These are phyloP conservation scores for Thereva nobilitata DNA, from an alignment of 2,888 invertebrate species.

Conservation along the genomic window DNA sequence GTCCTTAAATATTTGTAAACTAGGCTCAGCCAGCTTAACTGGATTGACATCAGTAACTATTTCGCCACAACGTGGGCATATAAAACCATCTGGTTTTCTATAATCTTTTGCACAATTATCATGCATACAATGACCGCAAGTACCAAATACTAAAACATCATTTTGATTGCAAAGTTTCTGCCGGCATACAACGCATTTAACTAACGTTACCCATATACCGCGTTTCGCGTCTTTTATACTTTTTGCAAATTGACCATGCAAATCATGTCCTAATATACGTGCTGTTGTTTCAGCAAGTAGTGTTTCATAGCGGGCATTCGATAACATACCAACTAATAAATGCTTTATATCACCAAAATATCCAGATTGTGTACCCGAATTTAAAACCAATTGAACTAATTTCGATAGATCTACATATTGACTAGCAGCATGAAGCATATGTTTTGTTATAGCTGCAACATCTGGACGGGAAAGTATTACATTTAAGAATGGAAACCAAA, in stretches of 20 bases:
- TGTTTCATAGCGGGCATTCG: slow-evolving; percentile 76
- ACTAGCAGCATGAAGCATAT: slow-evolving; percentile 62
- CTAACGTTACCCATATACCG: slow-evolving; percentile 55
- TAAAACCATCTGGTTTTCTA: slow-evolving; percentile 32
- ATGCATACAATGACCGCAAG: slow-evolving; percentile 56
- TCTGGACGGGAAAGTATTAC: slow-evolving; percentile 56
- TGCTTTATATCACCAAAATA: slow-evolving; percentile 68
- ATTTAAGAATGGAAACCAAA: slow-evolving; percentile 61
- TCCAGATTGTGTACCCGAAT: slow-evolving; percentile 58
- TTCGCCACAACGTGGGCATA: slow-evolving; percentile 53
- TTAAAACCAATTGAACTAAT: slow-evolving; percentile 64
- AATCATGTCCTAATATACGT: slow-evolving; percentile 66
- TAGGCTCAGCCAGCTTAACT: slow-evolving; percentile 50
- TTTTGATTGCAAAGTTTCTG: slow-evolving; percentile 53
- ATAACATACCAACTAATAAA: slow-evolving; percentile 69
- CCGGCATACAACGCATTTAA: slow-evolving; percentile 54
- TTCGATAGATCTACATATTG: slow-evolving; percentile 63
- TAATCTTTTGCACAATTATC: slow-evolving; percentile 47
- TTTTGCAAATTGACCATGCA: slow-evolving; percentile 61
- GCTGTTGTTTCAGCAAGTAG: slow-evolving; percentile 71
- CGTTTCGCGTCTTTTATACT: slow-evolving; percentile 49
- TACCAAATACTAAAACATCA: slow-evolving; percentile 50
- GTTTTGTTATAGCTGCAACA: slow-evolving; percentile 57
- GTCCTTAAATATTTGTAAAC: slow-evolving; percentile 45
- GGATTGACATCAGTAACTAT: slow-evolving; percentile 45